Evolutionary conservation across 2,888 invertebrate species (phyloP).

Genomic region (Drosophila paracracens): DNA sequence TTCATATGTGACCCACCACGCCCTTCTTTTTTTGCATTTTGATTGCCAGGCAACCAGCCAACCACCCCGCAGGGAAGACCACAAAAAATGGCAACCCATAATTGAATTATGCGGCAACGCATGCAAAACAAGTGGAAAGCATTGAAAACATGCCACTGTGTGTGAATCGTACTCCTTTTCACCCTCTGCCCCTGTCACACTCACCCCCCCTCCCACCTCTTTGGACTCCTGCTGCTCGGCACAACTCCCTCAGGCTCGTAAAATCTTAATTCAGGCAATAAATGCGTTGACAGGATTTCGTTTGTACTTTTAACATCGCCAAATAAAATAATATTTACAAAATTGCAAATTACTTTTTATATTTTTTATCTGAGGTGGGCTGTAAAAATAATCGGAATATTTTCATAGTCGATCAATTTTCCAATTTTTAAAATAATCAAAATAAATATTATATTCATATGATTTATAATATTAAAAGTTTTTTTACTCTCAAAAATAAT

Average conservation of each 20-base stretch:
- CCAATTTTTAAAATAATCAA: neutral
- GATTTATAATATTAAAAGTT: neutral
- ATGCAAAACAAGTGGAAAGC: constrained; percentile 60
- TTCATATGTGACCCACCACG: constrained; percentile 39
- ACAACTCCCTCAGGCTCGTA: constrained; percentile 13
- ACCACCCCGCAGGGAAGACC: neutral
- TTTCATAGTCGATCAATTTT: too few relatives aligned
- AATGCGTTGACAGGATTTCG: constrained; percentile 11
- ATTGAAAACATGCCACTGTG: constrained; percentile 40
- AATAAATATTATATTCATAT: neutral
- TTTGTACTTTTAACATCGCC: neutral
- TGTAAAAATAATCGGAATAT: neutral
- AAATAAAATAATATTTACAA: neutral
- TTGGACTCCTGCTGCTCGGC: constrained; percentile 12
- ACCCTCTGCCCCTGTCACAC: neutral
- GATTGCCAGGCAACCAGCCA: constrained; percentile 50
- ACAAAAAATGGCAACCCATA: constrained; percentile 63
- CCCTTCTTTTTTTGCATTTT: constrained; percentile 30
- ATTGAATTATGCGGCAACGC: constrained; percentile 65
- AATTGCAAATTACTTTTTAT: neutral
- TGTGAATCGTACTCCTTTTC: neutral
- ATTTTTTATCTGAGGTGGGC: neutral
- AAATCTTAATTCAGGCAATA: constrained; percentile 42
- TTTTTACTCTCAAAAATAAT: neutral
- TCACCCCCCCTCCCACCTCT: neutral